phyloP scores from a whole-genome alignment of 2,113 vertebrate genomes.

The Oceanites oceanicus region DNA sequence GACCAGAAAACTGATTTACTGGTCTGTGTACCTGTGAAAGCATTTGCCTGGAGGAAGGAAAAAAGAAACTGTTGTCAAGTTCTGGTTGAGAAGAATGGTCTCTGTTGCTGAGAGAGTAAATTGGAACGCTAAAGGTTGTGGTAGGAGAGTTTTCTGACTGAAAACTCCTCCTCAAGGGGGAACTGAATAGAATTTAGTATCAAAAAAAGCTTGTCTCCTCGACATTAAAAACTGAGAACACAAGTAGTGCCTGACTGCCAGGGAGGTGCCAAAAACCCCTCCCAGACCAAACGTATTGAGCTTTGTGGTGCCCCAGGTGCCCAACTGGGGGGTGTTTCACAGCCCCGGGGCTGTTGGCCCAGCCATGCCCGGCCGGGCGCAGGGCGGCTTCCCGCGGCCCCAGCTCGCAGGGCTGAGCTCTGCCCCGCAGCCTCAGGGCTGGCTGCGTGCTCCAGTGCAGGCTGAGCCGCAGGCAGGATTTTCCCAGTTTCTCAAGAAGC shows the following conservation, averaged over 20 bases:
- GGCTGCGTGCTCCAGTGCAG: background rate
- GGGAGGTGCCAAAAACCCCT: background rate
- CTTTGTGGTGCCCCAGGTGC: background rate
- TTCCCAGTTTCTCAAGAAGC: background rate
- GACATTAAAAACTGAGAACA: background rate
- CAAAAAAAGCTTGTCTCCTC: background rate
- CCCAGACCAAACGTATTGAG: accelerated
- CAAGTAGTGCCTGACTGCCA: no score
- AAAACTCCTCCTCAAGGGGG: accelerated
- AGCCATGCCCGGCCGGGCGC: accelerated
- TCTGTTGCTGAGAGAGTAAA: background rate
- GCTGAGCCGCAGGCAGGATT: accelerated
- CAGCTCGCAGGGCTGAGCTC: accelerated
- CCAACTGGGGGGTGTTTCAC: background rate
- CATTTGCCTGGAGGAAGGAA: background rate
- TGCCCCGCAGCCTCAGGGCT: no score
- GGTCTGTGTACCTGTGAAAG: background rate
- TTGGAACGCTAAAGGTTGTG: accelerated
- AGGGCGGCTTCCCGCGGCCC: accelerated
- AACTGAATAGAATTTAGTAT: background rate
- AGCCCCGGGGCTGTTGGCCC: background rate
- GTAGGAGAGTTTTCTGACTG: background rate
- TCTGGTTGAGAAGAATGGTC: background rate
- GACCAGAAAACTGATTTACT: background rate
- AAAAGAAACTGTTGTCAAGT: background rate